These are phyloP conservation scores for Coptodon rendalli DNA, from an alignment of 2,113 vertebrate species.

Conservation along the genomic window DNA sequence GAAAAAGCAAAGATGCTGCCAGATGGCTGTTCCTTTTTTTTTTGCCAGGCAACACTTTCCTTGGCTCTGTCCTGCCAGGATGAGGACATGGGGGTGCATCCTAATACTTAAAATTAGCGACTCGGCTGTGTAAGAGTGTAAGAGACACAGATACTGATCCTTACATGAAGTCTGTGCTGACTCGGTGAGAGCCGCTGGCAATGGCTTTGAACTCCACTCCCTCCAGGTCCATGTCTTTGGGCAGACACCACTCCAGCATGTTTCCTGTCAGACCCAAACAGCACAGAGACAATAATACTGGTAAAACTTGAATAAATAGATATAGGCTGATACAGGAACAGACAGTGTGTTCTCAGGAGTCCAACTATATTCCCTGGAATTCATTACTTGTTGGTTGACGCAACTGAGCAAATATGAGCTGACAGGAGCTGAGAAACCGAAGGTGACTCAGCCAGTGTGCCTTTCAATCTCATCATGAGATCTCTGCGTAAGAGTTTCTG, in stretches of 20 bases:
- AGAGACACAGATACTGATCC: background rate
- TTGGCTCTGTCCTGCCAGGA: conserved; percentile 10
- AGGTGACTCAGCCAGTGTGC: conserved; percentile 28
- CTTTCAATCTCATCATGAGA: background rate
- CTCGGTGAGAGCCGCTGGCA: conserved; percentile 90
- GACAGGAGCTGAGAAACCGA: background rate
- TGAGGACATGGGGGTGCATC: background rate
- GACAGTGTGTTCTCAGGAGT: background rate
- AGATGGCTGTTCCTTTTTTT: conserved; percentile 35
- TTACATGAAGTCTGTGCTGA: conserved; percentile 95
- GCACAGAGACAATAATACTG: background rate
- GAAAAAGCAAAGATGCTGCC: conserved; percentile 19
- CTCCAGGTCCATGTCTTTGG: conserved; percentile 90
- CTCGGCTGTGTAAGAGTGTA: background rate
- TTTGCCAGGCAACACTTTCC: conserved; percentile 19
- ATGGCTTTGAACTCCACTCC: conserved; percentile 96
- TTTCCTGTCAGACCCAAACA: conserved; percentile 75
- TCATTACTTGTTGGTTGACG: background rate
- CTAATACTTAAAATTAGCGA: background rate
- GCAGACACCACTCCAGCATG: conserved; percentile 95
- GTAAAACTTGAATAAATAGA: background rate
- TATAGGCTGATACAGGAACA: background rate
- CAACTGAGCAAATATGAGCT: conserved; percentile 40
- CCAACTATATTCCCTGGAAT: background rate
- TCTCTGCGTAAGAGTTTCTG: background rate